phyloP scores from a whole-genome alignment of 2,888 invertebrate genomes.

The Drosophila maculinotata region DNA sequence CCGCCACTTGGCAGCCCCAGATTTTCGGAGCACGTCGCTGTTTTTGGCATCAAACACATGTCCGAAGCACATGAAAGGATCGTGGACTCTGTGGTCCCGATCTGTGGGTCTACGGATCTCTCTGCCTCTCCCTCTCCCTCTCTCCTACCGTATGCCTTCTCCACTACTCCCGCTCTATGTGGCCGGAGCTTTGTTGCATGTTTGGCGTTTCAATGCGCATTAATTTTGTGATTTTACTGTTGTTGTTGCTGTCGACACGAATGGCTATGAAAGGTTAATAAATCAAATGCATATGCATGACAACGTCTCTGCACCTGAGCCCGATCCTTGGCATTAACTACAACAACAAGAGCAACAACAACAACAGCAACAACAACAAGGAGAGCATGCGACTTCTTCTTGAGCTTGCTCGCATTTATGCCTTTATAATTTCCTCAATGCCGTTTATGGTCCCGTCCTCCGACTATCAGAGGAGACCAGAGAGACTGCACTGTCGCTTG shows the following conservation, averaged over 20 bases:
- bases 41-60: slow-evolving; percentile 79
- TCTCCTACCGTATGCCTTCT: background rate
- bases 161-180: background rate
- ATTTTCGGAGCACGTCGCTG: slow-evolving; percentile 77
- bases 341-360: slow-evolving; percentile 14
- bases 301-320: slow-evolving; percentile 70
- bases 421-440: slow-evolving; percentile 79
- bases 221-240: slow-evolving; percentile 67
- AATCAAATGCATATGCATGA: slow-evolving; percentile 80
- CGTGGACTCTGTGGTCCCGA: slow-evolving; percentile 36
- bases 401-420: slow-evolving; percentile 56
- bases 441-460: slow-evolving; percentile 62
- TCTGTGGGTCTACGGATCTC: slow-evolving; percentile 23
- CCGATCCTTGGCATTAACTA: slow-evolving; percentile 37
- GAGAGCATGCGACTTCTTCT: slow-evolving; percentile 33
- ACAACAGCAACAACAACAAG: slow-evolving; percentile 2
- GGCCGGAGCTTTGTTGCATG: slow-evolving; percentile 70
- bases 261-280: slow-evolving; percentile 81
- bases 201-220: slow-evolving; percentile 81
- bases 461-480: slow-evolving; percentile 25
- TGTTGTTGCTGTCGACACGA: slow-evolving; percentile 76
- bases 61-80: slow-evolving; percentile 79
- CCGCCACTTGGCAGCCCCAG: slow-evolving; percentile 59
- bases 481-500: slow-evolving; percentile 13
- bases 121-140: background rate